A percentile compares a stretch with the other conserved stretches of the same genome.
These are phyloP conservation scores for Morelia viridis DNA, from an alignment of 2,797 vertebrate species.

Conservation along the genomic window DNA sequence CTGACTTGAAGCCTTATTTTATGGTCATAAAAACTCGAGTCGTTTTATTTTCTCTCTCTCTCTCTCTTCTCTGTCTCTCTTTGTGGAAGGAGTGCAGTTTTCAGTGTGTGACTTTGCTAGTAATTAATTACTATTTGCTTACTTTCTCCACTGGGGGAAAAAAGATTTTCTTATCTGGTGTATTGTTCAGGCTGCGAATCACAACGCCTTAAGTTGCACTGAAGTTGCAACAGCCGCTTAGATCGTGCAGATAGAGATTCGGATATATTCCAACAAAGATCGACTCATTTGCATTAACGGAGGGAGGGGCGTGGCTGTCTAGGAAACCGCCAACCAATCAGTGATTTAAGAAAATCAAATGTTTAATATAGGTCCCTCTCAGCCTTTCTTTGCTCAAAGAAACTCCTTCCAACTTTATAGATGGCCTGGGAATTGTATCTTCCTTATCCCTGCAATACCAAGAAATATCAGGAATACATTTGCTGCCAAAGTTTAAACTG, in stretches of 20 bases:
- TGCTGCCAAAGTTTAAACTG: slow-evolving; percentile 46
- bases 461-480: slow-evolving; percentile 55
- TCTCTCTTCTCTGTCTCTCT: neutral
- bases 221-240: neutral
- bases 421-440: slow-evolving; percentile 20
- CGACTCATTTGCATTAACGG: neutral
- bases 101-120: slow-evolving; percentile 28
- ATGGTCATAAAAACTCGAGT: neutral
- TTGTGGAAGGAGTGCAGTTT: slow-evolving; percentile 25
- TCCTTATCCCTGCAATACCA: slow-evolving; percentile 43
- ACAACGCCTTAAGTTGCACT: neutral
- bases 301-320: too few relatives aligned
- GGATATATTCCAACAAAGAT: neutral
- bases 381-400: neutral
- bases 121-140: slow-evolving; percentile 63
- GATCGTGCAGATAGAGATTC: too few relatives aligned
- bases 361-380: neutral
- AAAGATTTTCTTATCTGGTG: slow-evolving; percentile 30
- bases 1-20: neutral
- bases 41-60: neutral
- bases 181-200: slow-evolving; percentile 40
- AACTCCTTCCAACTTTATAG: neutral
- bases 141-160: slow-evolving; percentile 50
- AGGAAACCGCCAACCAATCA: too few relatives aligned
- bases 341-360: neutral